Base-by-base conservation (phyloP, 2,797 vertebrate genomes). In the Rhadinocentrus ornatus region DNA sequence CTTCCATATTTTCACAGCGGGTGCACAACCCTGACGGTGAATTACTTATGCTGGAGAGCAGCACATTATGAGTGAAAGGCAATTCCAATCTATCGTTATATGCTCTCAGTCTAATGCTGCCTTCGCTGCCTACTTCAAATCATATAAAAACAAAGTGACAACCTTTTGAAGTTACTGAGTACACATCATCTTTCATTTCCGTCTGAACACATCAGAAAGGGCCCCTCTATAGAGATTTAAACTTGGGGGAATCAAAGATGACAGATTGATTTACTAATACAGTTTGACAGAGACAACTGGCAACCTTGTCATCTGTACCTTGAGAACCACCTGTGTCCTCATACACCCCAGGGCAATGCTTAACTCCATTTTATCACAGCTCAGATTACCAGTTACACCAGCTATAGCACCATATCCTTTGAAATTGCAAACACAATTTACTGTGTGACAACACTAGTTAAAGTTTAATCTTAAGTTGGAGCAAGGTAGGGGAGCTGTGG, bases 181-280 rank as follows among this genome's bases (percentile, higher is more conserved):
- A 66, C 81, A 73, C 85, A 88, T 91, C 88, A 80, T 87, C 85
- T 91, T 92, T 86, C 88, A 91, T 92, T 91, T 91, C 88, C 82
- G 57, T 41, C 69, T 20, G 82, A 80, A 74, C 83, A 78, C 78
- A 74, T 87, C 73, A 81, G 77, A 78, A 32, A 66, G 73, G 82
- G 72, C 78, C 73, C 68, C 77, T 89, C 79, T 77, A 53, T 73
- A 73, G 83, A 87, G 88, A 88, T 86, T 87, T 88, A 81, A 80
- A 89, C 83, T 86, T 88, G 72, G 53, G 79, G 80, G 75, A 71
- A 82, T 73, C 46, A 76, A 79, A 73, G 87, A 89, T 89, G 88
- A 94, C 89, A 90, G 93, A 93, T 93, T 93, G 93, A 94, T 92
- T 92, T 86, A 67, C 88, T 94, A 93, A 93, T 88, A 71, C 78